phyloP scores from a whole-genome alignment of 2,888 invertebrate genomes.

The Pheosia gnoma region DNA sequence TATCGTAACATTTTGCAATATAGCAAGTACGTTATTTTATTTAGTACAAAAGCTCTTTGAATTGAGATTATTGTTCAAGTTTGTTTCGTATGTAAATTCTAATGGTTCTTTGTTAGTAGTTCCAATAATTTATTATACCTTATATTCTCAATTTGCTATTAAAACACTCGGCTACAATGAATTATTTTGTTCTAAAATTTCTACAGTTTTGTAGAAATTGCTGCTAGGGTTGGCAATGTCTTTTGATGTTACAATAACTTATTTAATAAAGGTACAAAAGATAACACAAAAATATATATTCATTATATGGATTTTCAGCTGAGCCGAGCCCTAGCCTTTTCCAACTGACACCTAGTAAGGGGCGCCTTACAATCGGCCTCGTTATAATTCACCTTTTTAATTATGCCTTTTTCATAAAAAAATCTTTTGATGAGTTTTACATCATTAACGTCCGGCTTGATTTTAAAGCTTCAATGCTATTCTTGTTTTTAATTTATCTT shows the following conservation, averaged over 20 bases:
- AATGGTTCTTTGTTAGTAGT: conserved; percentile 17
- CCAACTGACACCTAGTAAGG: conserved; percentile 46
- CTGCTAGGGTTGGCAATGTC: neutral
- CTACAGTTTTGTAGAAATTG: neutral
- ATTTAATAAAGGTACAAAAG: too few species aligned
- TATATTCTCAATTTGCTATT: neutral
- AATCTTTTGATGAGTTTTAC: conserved; percentile 53
- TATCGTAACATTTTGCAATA: conserved; percentile 44
- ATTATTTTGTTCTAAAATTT: conserved; percentile 2
- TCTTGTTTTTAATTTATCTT: conserved; percentile 3
- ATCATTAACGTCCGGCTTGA: conserved; percentile 58
- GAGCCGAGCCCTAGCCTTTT: neutral
- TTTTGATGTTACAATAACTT: neutral
- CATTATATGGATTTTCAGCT: neutral
- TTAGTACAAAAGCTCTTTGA: conserved; percentile 10
- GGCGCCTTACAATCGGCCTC: conserved; percentile 54
- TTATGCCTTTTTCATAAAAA: conserved; percentile 48
- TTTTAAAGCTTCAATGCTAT: conserved; percentile 17
- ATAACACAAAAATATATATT: neutral
- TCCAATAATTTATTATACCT: conserved; percentile 9
- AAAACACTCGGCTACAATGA: neutral
- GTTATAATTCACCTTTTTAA: conserved; percentile 71
- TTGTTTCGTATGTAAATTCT: conserved; percentile 27
- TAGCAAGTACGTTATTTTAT: conserved; percentile 35
- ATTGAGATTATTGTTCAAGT: conserved; percentile 24